A percentile compares a stretch with the other conserved stretches of the same genome.
phyloP scores from a whole-genome alignment of 2,888 invertebrate species.

The Hydraecia micacea region DNA sequence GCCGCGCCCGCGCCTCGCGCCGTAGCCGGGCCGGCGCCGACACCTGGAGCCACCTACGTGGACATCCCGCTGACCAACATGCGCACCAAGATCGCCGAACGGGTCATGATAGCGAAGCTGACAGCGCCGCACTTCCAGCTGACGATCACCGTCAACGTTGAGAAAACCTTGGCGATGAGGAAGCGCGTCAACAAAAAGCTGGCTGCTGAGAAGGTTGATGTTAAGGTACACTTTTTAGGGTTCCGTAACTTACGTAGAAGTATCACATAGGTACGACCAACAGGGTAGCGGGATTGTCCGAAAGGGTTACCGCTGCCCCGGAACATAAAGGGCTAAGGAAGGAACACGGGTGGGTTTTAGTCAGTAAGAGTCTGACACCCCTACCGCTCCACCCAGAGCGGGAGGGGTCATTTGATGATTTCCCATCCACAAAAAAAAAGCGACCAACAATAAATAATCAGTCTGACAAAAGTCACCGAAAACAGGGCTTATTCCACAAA shows the following conservation, averaged over 20 bases:
- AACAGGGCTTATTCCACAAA: too few relatives aligned
- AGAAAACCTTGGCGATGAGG: conserved; percentile 94
- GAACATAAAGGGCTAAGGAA: too few relatives aligned
- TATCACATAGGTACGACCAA: too few relatives aligned
- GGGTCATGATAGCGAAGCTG: conserved; percentile 96
- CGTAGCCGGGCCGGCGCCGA: conserved; percentile 75
- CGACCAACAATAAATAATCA: neutral
- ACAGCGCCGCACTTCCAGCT: conserved; percentile 99
- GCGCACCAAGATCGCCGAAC: conserved; percentile 96
- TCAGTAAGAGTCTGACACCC: too few relatives aligned
- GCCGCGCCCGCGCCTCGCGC: conserved; percentile 46
- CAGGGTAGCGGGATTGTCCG: too few relatives aligned
- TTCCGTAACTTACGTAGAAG: neutral
- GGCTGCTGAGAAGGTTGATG: conserved; percentile 92
- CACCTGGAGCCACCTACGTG: conserved; percentile 78
- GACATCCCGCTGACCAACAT: conserved; percentile 96
- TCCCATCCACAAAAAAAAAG: too few relatives aligned
- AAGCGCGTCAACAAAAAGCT: conserved; percentile 94
- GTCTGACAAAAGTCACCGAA: neutral
- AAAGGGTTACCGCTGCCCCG: too few relatives aligned
- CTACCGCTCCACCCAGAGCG: too few relatives aligned
- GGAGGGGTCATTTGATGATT: too few relatives aligned
- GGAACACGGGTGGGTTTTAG: too few relatives aligned
- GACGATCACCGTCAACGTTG: conserved; percentile 95
- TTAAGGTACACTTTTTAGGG: conserved; percentile 88